phyloP scores from a whole-genome alignment of 2,113 vertebrate species.

The Oreotrochilus melanogaster region DNA sequence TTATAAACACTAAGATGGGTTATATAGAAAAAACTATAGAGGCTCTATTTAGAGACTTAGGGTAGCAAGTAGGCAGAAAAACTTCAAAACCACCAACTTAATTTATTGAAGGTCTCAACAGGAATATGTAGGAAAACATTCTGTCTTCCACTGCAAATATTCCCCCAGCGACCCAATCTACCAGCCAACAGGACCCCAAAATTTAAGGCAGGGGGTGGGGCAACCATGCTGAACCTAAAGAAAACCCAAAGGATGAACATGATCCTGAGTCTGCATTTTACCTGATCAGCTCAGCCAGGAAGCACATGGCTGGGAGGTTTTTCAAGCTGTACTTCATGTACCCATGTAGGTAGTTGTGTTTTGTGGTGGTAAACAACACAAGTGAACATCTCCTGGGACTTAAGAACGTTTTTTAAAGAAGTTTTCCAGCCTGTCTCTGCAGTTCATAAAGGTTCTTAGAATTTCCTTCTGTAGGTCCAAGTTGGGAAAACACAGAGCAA shows the following conservation, averaged over 20 bases:
- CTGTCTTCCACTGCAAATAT: slow-evolving; percentile 69
- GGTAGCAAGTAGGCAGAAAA: slow-evolving; percentile 82
- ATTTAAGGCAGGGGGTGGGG: slow-evolving; percentile 1
- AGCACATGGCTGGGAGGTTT: neutral
- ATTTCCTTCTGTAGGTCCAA: neutral
- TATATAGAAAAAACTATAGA: slow-evolving; percentile 80
- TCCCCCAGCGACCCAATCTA: slow-evolving; percentile 31
- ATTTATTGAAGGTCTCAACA: slow-evolving; percentile 81
- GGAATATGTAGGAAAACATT: slow-evolving; percentile 75
- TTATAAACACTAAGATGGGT: slow-evolving; percentile 86
- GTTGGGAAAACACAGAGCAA: neutral
- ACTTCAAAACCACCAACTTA: slow-evolving; percentile 82
- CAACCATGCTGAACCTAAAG: neutral
- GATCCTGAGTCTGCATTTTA: neutral
- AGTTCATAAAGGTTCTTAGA: neutral
- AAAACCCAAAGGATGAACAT: neutral
- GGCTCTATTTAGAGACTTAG: slow-evolving; percentile 80
- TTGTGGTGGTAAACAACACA: neutral
- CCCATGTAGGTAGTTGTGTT: neutral
- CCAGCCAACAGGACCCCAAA: slow-evolving; percentile 26
- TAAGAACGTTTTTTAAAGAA: neutral
- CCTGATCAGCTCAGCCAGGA: neutral
- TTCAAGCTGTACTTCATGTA: neutral
- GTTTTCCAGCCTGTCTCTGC: neutral
- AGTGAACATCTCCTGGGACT: neutral